Evolutionary conservation across 1,140 invertebrate species (phyloP), one percentile per base, ranked within the genome.

Genomic region (Chironomus tepperi): DNA sequence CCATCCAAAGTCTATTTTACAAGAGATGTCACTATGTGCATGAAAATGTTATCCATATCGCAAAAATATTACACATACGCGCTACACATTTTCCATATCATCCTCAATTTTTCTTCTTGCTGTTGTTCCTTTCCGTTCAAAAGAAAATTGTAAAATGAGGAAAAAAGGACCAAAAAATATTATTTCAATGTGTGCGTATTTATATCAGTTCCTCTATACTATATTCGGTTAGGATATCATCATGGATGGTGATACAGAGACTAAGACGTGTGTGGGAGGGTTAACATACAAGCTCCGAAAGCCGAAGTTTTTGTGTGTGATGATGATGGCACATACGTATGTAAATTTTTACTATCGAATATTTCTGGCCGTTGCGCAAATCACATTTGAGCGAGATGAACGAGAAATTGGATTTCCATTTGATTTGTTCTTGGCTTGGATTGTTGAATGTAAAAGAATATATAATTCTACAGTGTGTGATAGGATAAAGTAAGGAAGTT

Each of bases 1-100:
- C 47, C 47, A 57, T 15, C 5, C 65, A 21, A 70, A 21, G 15
- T 70, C 65, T 70, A 70, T 70, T 70, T 70, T 70, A 12, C 65
- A 70, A 70, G 19, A 70, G 65, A 70, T 70, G 65, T 70, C 65
- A 18, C 9, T 8, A 70, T 6, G 24, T 34, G 24, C 24, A 70
- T 70, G 64, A 47, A 47, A 47, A 47, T 47, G 43, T 47, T 10
- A 47, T 5, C 5, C n/a, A 12, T 57, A n/a, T 57, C 47, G 47
- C 10, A 57, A 57, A 57, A 57, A 57, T n/a, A n/a, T 57, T n/a
- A 57, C 47, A 57, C 12, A 57, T 57, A 57, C 47, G 47, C 12
- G 47, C 12, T 57, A 57, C 3, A 57, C 47, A 57, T 15, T 57
- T 47, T 57, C 3, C 47, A 34, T 34, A 34, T 34, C 24, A 34